phyloP scores from a whole-genome alignment of 1,140 invertebrate species.

The Carcinoscorpius rotundicauda region DNA sequence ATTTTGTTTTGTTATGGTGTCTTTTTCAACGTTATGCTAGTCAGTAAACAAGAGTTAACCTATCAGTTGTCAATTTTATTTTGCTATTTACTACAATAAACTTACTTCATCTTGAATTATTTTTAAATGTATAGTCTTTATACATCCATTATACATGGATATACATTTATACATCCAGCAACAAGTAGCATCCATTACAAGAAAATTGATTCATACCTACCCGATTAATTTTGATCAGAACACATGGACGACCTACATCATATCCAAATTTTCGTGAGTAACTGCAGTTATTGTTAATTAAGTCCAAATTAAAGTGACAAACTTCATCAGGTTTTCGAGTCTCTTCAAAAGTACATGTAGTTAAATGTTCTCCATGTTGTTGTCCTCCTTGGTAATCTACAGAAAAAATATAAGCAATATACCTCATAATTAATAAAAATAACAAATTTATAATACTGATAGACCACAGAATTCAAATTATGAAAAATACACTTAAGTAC shows the following conservation, averaged over 20 bases:
- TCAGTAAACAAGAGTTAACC: too few relatives aligned
- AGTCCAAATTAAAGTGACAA: not conserved
- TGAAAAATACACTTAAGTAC: too few relatives aligned
- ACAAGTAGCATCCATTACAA: not conserved
- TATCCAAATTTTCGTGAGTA: not conserved
- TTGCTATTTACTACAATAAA: too few relatives aligned
- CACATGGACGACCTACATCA: conserved; percentile 1
- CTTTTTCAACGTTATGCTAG: too few relatives aligned
- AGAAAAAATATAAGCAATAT: not conserved
- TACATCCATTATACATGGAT: too few relatives aligned
- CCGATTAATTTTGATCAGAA: not conserved
- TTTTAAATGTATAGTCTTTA: too few relatives aligned
- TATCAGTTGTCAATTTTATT: too few relatives aligned
- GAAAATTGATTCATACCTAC: not conserved
- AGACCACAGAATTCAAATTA: too few relatives aligned
- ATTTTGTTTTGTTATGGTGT: too few relatives aligned
- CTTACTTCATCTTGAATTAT: too few relatives aligned
- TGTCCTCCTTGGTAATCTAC: not conserved
- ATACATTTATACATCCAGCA: too few relatives aligned
- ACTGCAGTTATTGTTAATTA: not conserved
- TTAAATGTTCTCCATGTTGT: not conserved
- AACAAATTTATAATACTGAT: not conserved
- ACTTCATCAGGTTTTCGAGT: not conserved
- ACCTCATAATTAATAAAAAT: not conserved
- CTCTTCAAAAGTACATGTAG: not conserved